Evolutionary conservation across 35 echinoderm and acorn worm genomes (phyloP).

Genomic region (Ophiothrix spiculata): DNA sequence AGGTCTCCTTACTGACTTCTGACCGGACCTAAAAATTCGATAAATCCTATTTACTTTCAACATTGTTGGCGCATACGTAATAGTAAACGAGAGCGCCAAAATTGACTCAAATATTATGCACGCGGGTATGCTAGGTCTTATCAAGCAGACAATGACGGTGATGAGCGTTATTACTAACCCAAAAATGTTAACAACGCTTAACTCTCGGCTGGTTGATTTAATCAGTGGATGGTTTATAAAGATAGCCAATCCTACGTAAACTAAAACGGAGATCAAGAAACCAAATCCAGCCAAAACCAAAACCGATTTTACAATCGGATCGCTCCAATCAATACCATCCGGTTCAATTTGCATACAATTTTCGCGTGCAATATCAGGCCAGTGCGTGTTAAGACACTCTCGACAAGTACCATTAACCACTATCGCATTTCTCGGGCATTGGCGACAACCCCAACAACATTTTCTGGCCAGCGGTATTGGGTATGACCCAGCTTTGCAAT

Average conservation of each 20-base stretch:
- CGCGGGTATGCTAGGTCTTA: background rate
- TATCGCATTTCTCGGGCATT: slow-evolving; percentile 30
- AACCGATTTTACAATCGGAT: background rate
- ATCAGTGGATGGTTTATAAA: slow-evolving; percentile 13
- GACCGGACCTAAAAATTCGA: slow-evolving; percentile 23
- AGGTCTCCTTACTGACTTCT: slow-evolving; percentile 34
- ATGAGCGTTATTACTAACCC: background rate
- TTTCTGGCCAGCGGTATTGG: background rate
- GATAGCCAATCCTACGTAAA: background rate
- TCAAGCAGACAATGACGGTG: background rate
- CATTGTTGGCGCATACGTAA: slow-evolving; percentile 18
- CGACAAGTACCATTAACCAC: background rate
- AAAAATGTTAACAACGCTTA: slow-evolving; percentile 18
- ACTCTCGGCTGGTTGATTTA: slow-evolving; percentile 28
- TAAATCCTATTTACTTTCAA: slow-evolving; percentile 41
- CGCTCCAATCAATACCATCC: background rate
- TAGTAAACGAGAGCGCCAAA: slow-evolving; percentile 14
- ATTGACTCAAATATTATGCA: background rate
- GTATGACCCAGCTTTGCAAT: background rate
- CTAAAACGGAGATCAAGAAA: background rate
- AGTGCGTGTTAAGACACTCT: background rate
- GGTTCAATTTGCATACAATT: slow-evolving; percentile 12
- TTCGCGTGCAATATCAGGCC: slow-evolving; percentile 7
- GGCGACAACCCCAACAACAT: slow-evolving; percentile 43
- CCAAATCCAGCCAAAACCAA: background rate